Evolutionary conservation across 2,888 invertebrate genomes (phyloP).

Genomic region (Aspidiotus rigidus): DNA sequence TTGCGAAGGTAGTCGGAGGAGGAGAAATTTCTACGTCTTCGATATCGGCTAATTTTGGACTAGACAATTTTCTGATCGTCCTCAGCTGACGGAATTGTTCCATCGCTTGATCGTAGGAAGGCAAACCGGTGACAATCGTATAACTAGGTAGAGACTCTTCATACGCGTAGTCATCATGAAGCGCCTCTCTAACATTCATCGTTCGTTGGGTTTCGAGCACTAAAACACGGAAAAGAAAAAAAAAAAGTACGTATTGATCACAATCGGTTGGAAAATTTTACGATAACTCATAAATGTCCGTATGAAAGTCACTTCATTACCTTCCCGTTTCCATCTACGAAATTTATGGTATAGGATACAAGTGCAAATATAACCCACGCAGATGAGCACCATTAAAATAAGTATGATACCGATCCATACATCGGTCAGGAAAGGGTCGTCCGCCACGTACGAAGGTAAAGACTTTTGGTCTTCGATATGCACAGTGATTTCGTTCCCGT

Average conservation of each 20-base stretch:
- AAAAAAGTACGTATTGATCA: neutral
- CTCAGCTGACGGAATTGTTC: constrained; percentile 49
- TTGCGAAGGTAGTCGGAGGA: constrained; percentile 21
- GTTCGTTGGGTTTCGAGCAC: constrained; percentile 32
- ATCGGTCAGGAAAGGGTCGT: constrained; percentile 42
- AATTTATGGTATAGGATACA: constrained; percentile 56
- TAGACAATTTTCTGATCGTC: constrained; percentile 14
- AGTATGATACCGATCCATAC: constrained; percentile 56
- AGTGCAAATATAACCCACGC: constrained; percentile 55
- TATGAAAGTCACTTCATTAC: constrained; percentile 44
- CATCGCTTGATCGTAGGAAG: constrained; percentile 55
- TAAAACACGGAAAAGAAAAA: constrained; percentile 1
- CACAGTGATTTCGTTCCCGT: neutral
- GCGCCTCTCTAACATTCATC: constrained; percentile 9
- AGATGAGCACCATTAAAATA: constrained; percentile 52
- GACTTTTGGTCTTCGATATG: neutral
- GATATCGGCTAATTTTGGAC: constrained; percentile 15
- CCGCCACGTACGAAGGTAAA: constrained; percentile 3
- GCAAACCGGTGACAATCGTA: constrained; percentile 56
- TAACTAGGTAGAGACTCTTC: constrained; percentile 53
- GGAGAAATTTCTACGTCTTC: constrained; percentile 12
- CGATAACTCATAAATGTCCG: no score
- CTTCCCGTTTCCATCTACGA: constrained; percentile 54
- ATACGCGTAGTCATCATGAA: constrained; percentile 28
- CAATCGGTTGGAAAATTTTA: neutral